phyloP scores from a whole-genome alignment of 2,797 vertebrate genomes.

The Cetoscarus ocellatus region DNA sequence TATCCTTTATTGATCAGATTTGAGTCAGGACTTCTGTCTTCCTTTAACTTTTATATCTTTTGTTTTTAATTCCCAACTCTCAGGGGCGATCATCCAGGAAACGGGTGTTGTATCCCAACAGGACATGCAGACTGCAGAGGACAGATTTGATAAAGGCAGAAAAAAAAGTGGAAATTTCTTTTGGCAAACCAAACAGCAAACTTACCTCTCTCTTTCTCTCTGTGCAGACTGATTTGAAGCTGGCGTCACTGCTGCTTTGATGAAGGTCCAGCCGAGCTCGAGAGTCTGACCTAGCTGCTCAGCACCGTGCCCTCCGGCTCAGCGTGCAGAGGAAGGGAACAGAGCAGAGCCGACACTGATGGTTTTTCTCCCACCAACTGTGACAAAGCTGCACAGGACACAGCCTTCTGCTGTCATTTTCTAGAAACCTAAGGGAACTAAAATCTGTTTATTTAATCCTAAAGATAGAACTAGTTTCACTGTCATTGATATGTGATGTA shows the following conservation, averaged over 20 bases:
- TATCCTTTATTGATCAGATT: no score
- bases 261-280: constrained; percentile 44
- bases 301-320: constrained; percentile 47
- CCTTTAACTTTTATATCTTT: background rate
- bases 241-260: constrained; percentile 45
- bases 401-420: background rate
- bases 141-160: constrained; percentile 1
- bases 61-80: background rate
- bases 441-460: constrained; percentile 44
- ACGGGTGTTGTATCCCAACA: constrained; percentile 10
- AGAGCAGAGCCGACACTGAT: constrained; percentile 4
- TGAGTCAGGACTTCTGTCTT: background rate
- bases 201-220: constrained; percentile 5
- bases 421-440: constrained; percentile 31
- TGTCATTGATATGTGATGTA: background rate
- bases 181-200: constrained; percentile 7
- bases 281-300: constrained; percentile 61
- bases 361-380: constrained; percentile 25
- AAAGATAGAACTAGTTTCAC: constrained; percentile 14
- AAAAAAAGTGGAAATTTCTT: constrained; percentile 12
- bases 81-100: constrained; percentile 29
- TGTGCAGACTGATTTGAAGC: constrained; percentile 66
- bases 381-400: background rate
- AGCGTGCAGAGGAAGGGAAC: constrained; percentile 26
- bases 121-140: background rate